Evolutionary conservation across 1,140 invertebrate genomes (phyloP), one percentile per base, ranked within the genome.

Genomic region (Drosophila mojavensis): DNA sequence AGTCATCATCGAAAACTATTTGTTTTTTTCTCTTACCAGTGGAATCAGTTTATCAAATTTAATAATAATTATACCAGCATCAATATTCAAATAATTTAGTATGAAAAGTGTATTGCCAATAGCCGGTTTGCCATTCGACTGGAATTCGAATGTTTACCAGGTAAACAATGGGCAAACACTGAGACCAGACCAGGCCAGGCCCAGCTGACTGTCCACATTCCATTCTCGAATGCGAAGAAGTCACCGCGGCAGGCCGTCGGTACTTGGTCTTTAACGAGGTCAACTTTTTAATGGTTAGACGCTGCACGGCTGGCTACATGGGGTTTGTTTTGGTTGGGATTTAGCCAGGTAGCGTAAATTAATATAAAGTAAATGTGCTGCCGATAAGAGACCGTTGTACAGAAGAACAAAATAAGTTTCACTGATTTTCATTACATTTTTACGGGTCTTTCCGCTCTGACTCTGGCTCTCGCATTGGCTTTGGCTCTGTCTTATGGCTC

Each of bases 391-490:
- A 28, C 26, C 24, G 41, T 47, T 59, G 26, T 28, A 10, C 28
- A 5, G 59, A 63, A 70, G 58, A 79, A 67, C 70, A 59, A 56
- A 78, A 86, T 56, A 60, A 89, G 84, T 88, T 88, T 89, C 84
- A 89, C 84, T 89, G 78, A 89, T 89, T 89, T 89, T 88, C 88
- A 78, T 89, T 80, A 70, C 36, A 39, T 58, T 66, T 74, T 86
- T 80, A 67, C 77, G 67, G 69, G 64, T 68, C 68, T 78, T 77
- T 72, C 83, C 76, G 66, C 86, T 86, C 83, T 86, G 76, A 72
- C 79, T 47, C 71, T 86, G 76, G 79, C 79, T 39, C 79, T 88
- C 54, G 72, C 79, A 78, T 79, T 50, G 59, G 60, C 60, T 48
- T 70, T 60, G 60, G 69, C 54, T 59, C 20, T 24, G 20, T 24